Evolutionary conservation across 2,888 invertebrate species (phyloP).

Genomic region (Caenorhabditis parvicauda): DNA sequence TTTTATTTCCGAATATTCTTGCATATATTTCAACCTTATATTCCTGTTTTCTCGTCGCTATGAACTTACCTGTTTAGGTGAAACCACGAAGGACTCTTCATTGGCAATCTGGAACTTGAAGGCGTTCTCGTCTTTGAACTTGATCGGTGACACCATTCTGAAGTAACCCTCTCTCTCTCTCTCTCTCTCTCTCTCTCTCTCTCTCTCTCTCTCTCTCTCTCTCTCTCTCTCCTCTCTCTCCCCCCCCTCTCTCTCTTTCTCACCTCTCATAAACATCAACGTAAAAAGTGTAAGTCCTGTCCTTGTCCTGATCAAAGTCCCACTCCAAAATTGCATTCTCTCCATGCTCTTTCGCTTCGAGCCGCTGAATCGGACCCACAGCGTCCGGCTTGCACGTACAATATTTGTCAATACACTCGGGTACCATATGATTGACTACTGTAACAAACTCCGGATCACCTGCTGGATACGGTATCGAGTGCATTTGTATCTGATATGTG

Average conservation of each 20-base stretch:
- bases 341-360: conserved; percentile 3
- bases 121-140: conserved; percentile 6
- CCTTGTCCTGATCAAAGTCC: conserved; percentile 8
- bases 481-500: conserved; percentile 36
- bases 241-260: too few species aligned
- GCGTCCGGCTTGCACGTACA: conserved; percentile 37
- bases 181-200: too few species aligned
- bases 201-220: too few species aligned
- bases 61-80: too few species aligned
- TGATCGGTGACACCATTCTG: conserved; percentile 17
- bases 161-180: too few species aligned
- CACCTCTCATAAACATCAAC: conserved; percentile 25
- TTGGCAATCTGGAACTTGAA: conserved; percentile 19
- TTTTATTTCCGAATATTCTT: too few species aligned
- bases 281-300: conserved; percentile 14
- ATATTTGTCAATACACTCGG: conserved; percentile 43
- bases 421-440: conserved; percentile 32
- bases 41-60: too few species aligned
- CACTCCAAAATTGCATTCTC: conserved; percentile 12
- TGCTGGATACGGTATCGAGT: conserved; percentile 48
- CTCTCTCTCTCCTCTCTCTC: too few species aligned
- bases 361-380: conserved; percentile 4
- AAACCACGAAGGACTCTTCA: conserved; percentile 12
- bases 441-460: conserved; percentile 30
- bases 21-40: too few species aligned